These are phyloP conservation scores for Drosophila saltans DNA, from an alignment of 1,140 invertebrate genomes.

Conservation along the genomic window DNA sequence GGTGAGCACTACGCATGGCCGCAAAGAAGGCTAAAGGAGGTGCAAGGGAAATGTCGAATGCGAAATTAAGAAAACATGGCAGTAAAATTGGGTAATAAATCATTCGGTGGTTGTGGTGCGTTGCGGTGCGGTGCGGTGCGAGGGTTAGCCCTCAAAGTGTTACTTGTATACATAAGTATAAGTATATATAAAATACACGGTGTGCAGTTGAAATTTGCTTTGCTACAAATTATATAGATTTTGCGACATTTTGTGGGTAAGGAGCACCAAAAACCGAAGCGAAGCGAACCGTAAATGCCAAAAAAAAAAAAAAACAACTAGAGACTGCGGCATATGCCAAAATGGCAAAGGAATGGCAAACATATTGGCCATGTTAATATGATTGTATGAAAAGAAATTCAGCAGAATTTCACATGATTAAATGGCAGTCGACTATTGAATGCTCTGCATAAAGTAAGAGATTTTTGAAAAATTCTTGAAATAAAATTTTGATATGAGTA, in stretches of 20 bases:
- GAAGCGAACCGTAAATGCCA: not conserved
- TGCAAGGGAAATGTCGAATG: constrained; percentile 79
- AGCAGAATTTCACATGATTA: not conserved
- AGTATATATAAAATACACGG: constrained; percentile 34
- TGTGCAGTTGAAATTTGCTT: constrained; percentile 63
- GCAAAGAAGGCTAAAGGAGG: constrained; percentile 52
- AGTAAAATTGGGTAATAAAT: constrained; percentile 81
- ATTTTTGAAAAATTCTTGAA: too few relatives aligned
- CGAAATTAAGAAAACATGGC: constrained; percentile 82
- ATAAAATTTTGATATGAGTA: too few relatives aligned
- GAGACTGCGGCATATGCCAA: constrained; percentile 48
- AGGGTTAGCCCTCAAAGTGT: constrained; percentile 61
- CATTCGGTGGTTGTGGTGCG: constrained; percentile 34
- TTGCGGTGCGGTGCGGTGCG: not conserved
- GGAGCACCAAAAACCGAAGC: not conserved
- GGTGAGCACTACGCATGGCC: constrained; percentile 66
- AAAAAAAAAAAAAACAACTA: not conserved
- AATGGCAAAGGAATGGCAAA: constrained; percentile 39
- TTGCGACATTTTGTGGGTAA: constrained; percentile 34
- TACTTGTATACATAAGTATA: constrained; percentile 47
- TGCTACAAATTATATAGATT: constrained; percentile 76
- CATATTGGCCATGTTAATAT: constrained; percentile 36
- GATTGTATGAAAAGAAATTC: not conserved
- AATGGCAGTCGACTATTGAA: not conserved
- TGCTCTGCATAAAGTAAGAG: too few relatives aligned